Evolutionary conservation across 1,140 invertebrate genomes (phyloP), one percentile per base, ranked within the genome.

Genomic region (Campoletis sonorensis): DNA sequence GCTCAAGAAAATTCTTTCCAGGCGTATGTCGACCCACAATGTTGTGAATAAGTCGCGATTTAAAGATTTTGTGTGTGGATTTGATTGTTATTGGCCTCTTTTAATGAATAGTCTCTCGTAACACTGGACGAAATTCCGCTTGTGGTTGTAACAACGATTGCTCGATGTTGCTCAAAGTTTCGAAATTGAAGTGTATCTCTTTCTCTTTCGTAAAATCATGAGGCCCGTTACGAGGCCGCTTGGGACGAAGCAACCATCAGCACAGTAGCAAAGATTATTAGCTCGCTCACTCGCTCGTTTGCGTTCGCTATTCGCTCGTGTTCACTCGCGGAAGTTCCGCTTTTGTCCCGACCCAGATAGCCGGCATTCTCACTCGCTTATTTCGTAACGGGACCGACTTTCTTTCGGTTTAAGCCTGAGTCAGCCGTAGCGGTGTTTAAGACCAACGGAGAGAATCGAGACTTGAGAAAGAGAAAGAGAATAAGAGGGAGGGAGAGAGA

Each of bases 341-440:
- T 90, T 89, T 90, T 89, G 87, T 88, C 87, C 67, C 88, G 90
- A 91, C 90, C 90, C 86, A 91, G 87, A 90, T 91, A 85, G 85
- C 80, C 88, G 83, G 87, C 90, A 90, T 90, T 90, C 67, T 70
- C 90, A 89, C 89, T 91, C 88, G 88, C 89, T 64, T 91, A 91
- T 91, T 91, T 91, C 90, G 90, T 91, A 91, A 91, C 90, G 89
- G 90, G 88, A 91, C 89, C 86, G 87, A 90, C 90, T 91, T 90
- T 90, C 89, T 90, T 90, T 90, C 87, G 82, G 83, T 84, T 84
- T 82, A 18, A 70, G 15, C 76, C 83, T 79, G 83, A 81, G 78
- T 82, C 81, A 79, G 79, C 45, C 75, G 8, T 54, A 54, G 40
- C 54, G 16, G 54, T 1, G 54, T 58, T n/a, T 45, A 11, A 58